Base-by-base conservation (phyloP, 1,140 invertebrate genomes). In the Augochlora pura region DNA sequence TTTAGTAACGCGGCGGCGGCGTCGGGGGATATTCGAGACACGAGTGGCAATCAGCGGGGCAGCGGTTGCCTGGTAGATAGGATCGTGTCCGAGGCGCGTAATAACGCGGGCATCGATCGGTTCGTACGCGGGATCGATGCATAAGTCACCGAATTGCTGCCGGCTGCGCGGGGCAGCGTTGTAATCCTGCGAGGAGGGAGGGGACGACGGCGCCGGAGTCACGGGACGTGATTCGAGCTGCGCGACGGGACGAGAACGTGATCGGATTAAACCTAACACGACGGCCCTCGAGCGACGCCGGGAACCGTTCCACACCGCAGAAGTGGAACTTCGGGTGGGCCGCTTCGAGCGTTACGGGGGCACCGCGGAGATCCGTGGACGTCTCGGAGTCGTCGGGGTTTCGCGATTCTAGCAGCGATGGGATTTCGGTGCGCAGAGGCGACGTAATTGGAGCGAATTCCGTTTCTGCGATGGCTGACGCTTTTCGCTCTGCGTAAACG, bases 201-300 rank as follows among this genome's bases (percentile, higher is more conserved):
- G n/a, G n/a, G n/a, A n/a, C n/a, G n/a, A n/a, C 16, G 42, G 9
- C 42, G 39, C 27, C 46, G 52, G 70, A 79, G 38, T 76, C 81
- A 57, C 72, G 66, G 77, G 71, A 86, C 62, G 85, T 86, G 80
- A 87, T 88, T 87, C 78, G 83, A 77, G 75, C 32, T 59, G 71
- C 68, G 70, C 42, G 42, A 9, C 42, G 42, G 10, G 42, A 14
- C 42, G 42, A 9, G 78, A 81, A 79, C 84, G 84, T 86, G 79
- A 88, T 87, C 80, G 86, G 84, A 88, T 88, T 88, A 88, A 88
- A 81, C 86, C 64, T n/a, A n/a, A n/a, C n/a, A n/a, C 75, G 81
- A 87, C 80, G 81, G 59, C 64, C 27, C 42, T 52, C 77, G 21
- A 21, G 21, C n/a, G 52, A 66, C 6, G 21, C 16, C 18, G 62